These are phyloP conservation scores for Steinernema feltiae DNA, from an alignment of 1,140 invertebrate species.

Conservation along the genomic window DNA sequence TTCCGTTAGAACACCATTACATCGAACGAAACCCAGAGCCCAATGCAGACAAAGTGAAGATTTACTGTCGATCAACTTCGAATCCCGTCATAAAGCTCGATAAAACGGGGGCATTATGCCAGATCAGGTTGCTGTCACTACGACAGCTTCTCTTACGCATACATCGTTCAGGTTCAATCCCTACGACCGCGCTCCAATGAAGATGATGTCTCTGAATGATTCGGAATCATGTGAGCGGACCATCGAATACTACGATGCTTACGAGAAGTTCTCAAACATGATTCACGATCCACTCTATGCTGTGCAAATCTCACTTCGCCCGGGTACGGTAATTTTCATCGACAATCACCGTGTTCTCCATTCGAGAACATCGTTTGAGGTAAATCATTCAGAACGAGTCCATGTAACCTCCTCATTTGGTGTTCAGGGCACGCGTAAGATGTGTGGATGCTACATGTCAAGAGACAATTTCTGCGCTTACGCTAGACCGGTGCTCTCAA, in stretches of 20 bases:
- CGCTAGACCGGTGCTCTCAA: slow-evolving; percentile 33
- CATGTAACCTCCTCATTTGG: not conserved
- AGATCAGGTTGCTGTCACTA: slow-evolving; percentile 49
- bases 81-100: slow-evolving; percentile 31
- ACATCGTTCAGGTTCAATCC: slow-evolving; percentile 64
- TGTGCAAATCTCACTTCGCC: slow-evolving; percentile 65
- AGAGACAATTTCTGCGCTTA: slow-evolving; percentile 50
- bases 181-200: slow-evolving; percentile 66
- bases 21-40: slow-evolving; percentile 62
- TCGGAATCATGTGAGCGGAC: slow-evolving; percentile 60
- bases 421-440: slow-evolving; percentile 42
- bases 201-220: slow-evolving; percentile 19
- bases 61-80: not conserved
- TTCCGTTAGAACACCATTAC: slow-evolving; percentile 66
- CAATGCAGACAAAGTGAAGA: slow-evolving; percentile 40
- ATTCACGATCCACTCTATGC: slow-evolving; percentile 62
- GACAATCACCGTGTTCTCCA: slow-evolving; percentile 73
- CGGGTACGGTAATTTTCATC: slow-evolving; percentile 68
- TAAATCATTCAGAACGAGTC: slow-evolving; percentile 14
- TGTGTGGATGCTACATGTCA: slow-evolving; percentile 51
- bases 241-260: slow-evolving; percentile 65
- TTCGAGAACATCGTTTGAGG: slow-evolving; percentile 67
- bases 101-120: slow-evolving; percentile 33
- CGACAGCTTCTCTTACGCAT: not conserved
- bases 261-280: slow-evolving; percentile 63